Conservation (phyloP, 1,140 invertebrate species). For the Drosophila arizonae region DNA sequence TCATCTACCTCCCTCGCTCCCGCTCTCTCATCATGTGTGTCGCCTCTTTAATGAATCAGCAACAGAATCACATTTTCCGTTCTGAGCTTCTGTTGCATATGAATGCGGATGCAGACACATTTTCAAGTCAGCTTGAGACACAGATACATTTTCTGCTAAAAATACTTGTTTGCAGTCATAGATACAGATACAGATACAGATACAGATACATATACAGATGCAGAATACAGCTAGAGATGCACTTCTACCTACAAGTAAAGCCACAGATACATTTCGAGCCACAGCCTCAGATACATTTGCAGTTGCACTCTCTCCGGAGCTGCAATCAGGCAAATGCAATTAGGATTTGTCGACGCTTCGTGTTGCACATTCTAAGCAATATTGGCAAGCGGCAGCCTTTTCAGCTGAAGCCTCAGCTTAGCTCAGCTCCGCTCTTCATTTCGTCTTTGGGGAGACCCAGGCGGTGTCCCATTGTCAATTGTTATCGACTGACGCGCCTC, state of each 20-base stretch:
- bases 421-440: not conserved
- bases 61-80: constrained; percentile 13
- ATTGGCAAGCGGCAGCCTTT: constrained; percentile 14
- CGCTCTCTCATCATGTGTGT: not conserved
- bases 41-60: constrained; percentile 71
- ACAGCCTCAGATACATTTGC: not conserved
- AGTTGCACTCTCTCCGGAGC: constrained; percentile 15
- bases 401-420: not conserved
- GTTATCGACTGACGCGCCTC: constrained; percentile 8
- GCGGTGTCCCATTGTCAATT: constrained; percentile 27
- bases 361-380: constrained; percentile 62
- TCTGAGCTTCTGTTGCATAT: constrained; percentile 42
- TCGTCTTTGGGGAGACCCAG: constrained; percentile 25
- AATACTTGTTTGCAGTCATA: too few species aligned
- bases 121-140: too few species aligned
- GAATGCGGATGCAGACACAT: too few species aligned
- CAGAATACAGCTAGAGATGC: constrained; percentile 12
- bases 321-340: constrained; percentile 78
- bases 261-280: too few species aligned
- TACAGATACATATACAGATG: too few species aligned
- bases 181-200: constrained; percentile 1
- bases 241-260: too few species aligned
- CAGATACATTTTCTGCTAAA: too few species aligned
- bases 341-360: constrained; percentile 71
- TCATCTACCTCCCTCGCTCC: not conserved